Conservation (phyloP, 2,113 vertebrate genomes). For the Mionectes macconnelli region DNA sequence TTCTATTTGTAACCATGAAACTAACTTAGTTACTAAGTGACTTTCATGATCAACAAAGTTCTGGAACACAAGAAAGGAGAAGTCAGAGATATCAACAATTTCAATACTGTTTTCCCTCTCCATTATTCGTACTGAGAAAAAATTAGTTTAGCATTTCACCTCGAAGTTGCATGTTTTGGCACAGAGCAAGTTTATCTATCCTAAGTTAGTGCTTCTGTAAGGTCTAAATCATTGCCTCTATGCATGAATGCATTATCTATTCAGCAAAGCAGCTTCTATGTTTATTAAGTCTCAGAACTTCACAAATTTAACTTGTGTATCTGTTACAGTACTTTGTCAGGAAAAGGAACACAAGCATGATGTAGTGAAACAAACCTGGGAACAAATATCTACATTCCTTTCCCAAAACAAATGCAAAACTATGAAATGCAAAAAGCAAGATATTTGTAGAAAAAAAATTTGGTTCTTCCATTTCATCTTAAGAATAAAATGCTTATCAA, state of each 20-base stretch:
- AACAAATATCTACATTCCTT: neutral
- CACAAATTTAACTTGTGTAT: neutral
- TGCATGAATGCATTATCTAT: rapidly evolving
- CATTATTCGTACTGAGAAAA: neutral
- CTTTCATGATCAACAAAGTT: neutral
- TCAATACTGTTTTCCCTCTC: neutral
- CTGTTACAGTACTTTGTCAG: neutral
- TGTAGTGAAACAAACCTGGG: neutral
- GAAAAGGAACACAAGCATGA: neutral
- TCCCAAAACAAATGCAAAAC: neutral
- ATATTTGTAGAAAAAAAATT: neutral
- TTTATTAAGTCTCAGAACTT: neutral
- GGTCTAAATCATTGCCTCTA: neutral
- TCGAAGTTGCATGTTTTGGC: neutral
- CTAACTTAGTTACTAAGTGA: neutral
- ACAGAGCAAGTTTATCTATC: neutral
- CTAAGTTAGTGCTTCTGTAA: neutral
- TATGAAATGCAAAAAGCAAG: neutral
- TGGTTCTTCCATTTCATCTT: neutral
- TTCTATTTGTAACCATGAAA: neutral
- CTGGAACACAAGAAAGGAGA: neutral
- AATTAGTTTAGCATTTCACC: neutral
- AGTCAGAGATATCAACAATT: neutral
- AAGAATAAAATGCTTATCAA: neutral
- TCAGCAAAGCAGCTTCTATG: neutral